These are phyloP conservation scores for Crocallis elinguaria DNA, from an alignment of 2,888 invertebrate species.

Conservation along the genomic window DNA sequence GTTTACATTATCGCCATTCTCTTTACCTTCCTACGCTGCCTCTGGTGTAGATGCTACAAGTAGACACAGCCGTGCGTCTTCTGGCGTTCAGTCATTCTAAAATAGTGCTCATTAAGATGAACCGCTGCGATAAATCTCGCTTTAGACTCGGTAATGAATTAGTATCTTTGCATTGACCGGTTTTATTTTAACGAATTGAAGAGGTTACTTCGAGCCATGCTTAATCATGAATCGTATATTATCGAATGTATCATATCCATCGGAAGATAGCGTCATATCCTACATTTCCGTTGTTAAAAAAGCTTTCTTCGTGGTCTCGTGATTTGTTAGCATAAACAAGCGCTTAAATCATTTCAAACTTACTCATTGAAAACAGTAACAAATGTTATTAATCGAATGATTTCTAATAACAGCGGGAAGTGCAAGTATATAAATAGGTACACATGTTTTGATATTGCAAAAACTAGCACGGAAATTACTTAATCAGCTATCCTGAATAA, in stretches of 20 bases:
- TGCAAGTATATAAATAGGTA: slow-evolving; percentile 16
- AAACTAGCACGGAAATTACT: slow-evolving; percentile 37
- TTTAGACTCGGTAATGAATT: slow-evolving; percentile 38
- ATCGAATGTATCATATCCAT: background rate
- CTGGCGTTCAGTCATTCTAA: slow-evolving; percentile 59
- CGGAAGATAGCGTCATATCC: background rate
- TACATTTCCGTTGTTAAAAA: background rate
- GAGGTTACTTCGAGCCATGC: slow-evolving; percentile 17
- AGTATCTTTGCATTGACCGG: slow-evolving; percentile 31
- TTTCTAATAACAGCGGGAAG: slow-evolving; percentile 16
- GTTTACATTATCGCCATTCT: slow-evolving; percentile 59
- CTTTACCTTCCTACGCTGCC: slow-evolving; percentile 55
- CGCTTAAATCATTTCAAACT: background rate
- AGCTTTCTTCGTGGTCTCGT: background rate
- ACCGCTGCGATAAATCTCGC: slow-evolving; percentile 40
- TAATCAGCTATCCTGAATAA: no score
- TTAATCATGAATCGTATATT: background rate
- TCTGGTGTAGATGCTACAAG: slow-evolving; percentile 38
- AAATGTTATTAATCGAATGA: slow-evolving; percentile 4
- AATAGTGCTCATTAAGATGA: slow-evolving; percentile 61
- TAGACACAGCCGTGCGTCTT: slow-evolving; percentile 50
- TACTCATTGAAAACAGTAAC: background rate
- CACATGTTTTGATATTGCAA: slow-evolving; percentile 22
- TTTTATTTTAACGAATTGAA: slow-evolving; percentile 20
- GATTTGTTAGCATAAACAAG: background rate